phyloP scores from a whole-genome alignment of 2,888 invertebrate species.

The Cerastoderma edule region DNA sequence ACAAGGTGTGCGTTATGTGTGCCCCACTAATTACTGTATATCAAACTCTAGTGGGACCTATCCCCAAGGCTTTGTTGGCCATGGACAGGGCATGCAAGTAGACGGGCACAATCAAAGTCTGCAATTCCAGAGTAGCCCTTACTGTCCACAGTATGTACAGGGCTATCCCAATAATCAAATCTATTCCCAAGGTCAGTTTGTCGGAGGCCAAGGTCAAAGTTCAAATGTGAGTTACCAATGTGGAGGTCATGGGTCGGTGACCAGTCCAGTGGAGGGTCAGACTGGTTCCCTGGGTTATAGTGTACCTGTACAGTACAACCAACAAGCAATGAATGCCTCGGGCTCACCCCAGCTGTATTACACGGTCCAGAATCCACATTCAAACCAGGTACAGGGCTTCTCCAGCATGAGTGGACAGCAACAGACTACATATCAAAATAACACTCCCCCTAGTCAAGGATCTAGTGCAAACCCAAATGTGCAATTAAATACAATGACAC shows the following conservation, averaged over 20 bases:
- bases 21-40: slow-evolving; percentile 43
- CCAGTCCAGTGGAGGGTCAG: slow-evolving; percentile 43
- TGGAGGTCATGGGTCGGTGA: slow-evolving; percentile 41
- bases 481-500: slow-evolving; percentile 45
- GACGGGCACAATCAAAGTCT: slow-evolving; percentile 14
- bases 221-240: slow-evolving; percentile 34
- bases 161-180: slow-evolving; percentile 51
- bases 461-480: slow-evolving; percentile 47
- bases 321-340: slow-evolving; percentile 38
- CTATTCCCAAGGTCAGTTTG: slow-evolving; percentile 50
- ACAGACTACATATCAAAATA: slow-evolving; percentile 49
- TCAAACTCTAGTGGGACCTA: slow-evolving; percentile 31
- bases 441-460: slow-evolving; percentile 54
- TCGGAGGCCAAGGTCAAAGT: slow-evolving; percentile 36
- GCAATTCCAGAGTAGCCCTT: slow-evolving; percentile 43
- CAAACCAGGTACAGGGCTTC: slow-evolving; percentile 44
- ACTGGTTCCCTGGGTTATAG: slow-evolving; percentile 30
- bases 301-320: slow-evolving; percentile 42
- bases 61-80: slow-evolving; percentile 31
- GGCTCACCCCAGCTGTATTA: slow-evolving; percentile 55
- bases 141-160: slow-evolving; percentile 53
- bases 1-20: slow-evolving; percentile 65
- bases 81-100: slow-evolving; percentile 31
- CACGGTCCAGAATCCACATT: slow-evolving; percentile 48
- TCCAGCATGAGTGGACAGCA: slow-evolving; percentile 41